Evolutionary conservation across 1,140 invertebrate species (phyloP).

Genomic region (Drosophila pseudoananassae): DNA sequence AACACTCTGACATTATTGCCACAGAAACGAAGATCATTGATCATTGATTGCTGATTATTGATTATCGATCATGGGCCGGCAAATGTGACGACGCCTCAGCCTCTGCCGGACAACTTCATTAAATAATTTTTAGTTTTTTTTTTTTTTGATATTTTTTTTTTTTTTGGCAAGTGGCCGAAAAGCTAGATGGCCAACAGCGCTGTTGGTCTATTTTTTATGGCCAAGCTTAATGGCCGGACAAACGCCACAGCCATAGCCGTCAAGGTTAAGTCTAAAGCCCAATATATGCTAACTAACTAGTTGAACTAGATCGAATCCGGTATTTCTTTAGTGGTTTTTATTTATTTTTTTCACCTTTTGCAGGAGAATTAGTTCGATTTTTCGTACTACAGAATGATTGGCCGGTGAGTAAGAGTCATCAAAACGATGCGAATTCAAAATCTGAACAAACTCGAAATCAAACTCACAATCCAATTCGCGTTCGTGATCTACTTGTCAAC

Average conservation of each 20-base stretch:
- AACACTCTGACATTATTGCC: conserved; percentile 76
- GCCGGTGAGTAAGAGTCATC: conserved; percentile 32
- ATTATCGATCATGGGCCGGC: conserved; percentile 35
- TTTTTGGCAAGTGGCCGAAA: conserved; percentile 39
- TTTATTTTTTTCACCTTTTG: background rate
- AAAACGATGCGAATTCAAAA: background rate
- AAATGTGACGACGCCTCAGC: background rate
- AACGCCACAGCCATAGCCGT: conserved; percentile 20
- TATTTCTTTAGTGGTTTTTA: background rate
- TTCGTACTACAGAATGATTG: conserved; percentile 17
- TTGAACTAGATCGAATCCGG: conserved; percentile 69
- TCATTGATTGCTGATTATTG: conserved; percentile 53
- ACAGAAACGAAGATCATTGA: conserved; percentile 43
- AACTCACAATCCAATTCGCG: conserved; percentile 4
- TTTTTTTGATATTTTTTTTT: conserved; percentile 3
- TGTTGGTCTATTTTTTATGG: conserved; percentile 68
- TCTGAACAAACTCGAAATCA: background rate
- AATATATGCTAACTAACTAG: conserved; percentile 75
- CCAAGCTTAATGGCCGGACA: conserved; percentile 41
- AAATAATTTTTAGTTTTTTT: conserved; percentile 33
- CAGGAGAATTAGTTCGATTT: background rate
- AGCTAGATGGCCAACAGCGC: background rate
- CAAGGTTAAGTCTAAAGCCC: conserved; percentile 53
- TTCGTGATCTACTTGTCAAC: conserved; percentile 79
- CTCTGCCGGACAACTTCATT: conserved; percentile 52